phyloP scores from a whole-genome alignment of 2,888 invertebrate species.

The Lycaena phlaeas region DNA sequence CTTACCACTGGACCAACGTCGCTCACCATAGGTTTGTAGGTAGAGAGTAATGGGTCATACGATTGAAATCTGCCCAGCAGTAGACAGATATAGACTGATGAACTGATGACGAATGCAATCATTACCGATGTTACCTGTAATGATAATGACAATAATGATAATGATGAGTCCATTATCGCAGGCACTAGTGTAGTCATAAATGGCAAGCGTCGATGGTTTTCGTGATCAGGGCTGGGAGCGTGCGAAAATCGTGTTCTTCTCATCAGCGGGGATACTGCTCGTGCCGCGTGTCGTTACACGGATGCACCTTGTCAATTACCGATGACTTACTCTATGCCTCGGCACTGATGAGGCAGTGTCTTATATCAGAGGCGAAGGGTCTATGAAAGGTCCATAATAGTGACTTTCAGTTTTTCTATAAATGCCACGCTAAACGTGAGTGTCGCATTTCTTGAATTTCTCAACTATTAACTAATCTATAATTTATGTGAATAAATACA shows the following conservation, averaged over 20 bases:
- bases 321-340: background rate
- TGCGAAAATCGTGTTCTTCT: constrained; percentile 12
- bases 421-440: too few relatives aligned
- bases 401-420: too few relatives aligned
- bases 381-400: too few relatives aligned
- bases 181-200: background rate
- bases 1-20: too few relatives aligned
- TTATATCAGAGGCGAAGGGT: too few relatives aligned
- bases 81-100: too few relatives aligned
- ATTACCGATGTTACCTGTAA: background rate
- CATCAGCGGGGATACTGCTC: background rate
- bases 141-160: background rate
- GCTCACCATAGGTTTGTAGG: too few relatives aligned
- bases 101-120: too few relatives aligned
- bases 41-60: too few relatives aligned
- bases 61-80: background rate
- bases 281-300: background rate
- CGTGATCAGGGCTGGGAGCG: constrained; percentile 7
- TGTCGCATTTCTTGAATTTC: too few relatives aligned
- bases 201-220: constrained; percentile 14
- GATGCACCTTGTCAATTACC: background rate
- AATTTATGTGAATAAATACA: too few relatives aligned
- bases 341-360: background rate
- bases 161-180: background rate
- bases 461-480: too few relatives aligned